Evolutionary conservation across 2,888 invertebrate species (phyloP).

Genomic region (Thelaira solivaga): DNA sequence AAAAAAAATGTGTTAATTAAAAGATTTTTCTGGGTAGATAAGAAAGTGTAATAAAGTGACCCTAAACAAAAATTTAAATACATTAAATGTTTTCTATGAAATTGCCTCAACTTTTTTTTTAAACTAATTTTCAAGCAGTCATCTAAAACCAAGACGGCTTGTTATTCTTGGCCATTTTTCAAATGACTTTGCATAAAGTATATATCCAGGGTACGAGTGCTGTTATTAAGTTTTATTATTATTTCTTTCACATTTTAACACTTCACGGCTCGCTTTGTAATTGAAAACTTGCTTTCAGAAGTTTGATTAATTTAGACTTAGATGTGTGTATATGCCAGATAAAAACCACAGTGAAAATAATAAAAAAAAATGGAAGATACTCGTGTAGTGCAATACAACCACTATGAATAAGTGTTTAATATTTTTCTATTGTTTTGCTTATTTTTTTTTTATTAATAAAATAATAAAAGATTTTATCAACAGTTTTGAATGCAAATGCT

Average conservation of each 20-base stretch:
- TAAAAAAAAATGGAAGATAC: too few species aligned
- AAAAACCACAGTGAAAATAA: background rate
- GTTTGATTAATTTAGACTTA: background rate
- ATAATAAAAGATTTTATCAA: too few species aligned
- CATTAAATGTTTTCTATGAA: too few species aligned
- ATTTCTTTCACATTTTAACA: constrained; percentile 22
- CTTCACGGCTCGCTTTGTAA: constrained; percentile 3
- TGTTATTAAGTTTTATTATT: background rate
- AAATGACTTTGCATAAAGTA: constrained; percentile 47
- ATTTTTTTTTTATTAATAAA: too few species aligned
- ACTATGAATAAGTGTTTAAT: too few species aligned
- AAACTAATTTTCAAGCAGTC: background rate
- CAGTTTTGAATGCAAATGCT: too few species aligned
- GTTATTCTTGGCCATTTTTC: constrained; percentile 1
- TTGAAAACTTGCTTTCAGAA: constrained; percentile 20
- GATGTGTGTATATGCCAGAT: background rate
- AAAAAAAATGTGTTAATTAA: constrained; percentile 46
- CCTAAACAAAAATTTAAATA: too few species aligned
- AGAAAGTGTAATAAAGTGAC: too few species aligned
- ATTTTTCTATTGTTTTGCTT: too few species aligned
- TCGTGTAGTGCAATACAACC: too few species aligned
- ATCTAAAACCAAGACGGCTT: constrained; percentile 22
- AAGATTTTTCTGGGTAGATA: constrained; percentile 38
- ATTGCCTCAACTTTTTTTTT: constrained; percentile 28
- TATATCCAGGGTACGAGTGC: background rate